Conservation (phyloP, 2,888 invertebrate genomes). For the Stenodera caucasica region DNA sequence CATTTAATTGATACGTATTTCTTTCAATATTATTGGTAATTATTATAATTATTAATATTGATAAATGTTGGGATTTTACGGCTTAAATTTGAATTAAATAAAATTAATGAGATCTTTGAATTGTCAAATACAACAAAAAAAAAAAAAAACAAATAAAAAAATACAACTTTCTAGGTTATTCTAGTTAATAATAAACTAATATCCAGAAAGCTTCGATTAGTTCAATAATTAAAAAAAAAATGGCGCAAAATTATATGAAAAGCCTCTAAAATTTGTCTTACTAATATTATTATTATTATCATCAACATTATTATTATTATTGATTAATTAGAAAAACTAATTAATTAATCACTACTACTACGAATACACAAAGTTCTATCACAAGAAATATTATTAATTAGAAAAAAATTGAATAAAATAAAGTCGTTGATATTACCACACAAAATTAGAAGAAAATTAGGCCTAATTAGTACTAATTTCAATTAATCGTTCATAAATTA, state of each 20-base stretch:
- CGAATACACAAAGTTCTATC: constrained; percentile 31
- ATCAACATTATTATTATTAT: neutral
- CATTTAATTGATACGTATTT: constrained; percentile 40
- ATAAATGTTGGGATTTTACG: constrained; percentile 16
- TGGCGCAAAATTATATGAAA: constrained; percentile 7
- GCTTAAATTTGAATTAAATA: constrained; percentile 7
- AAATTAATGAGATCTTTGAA: constrained; percentile 22
- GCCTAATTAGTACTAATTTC: constrained; percentile 14
- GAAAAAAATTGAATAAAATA: constrained; percentile 32
- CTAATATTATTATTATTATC: constrained; percentile 17
- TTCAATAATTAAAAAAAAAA: constrained; percentile 4
- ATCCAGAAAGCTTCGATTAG: too few species aligned
- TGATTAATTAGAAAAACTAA: constrained; percentile 21
- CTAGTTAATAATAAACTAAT: too few species aligned
- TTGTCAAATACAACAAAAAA: constrained; percentile 2
- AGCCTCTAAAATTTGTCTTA: neutral
- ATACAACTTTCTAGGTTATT: too few species aligned
- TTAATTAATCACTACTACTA: constrained; percentile 15
- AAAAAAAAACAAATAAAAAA: constrained; percentile 6
- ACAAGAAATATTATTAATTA: constrained; percentile 37
- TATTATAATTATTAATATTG: constrained; percentile 1
- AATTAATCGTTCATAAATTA: constrained; percentile 24
- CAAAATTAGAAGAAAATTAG: constrained; percentile 34
- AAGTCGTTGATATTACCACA: constrained; percentile 31
- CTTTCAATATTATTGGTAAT: neutral